These are phyloP conservation scores for Hymenochirus boettgeri DNA, from an alignment of 2,113 vertebrate species.

Conservation along the genomic window DNA sequence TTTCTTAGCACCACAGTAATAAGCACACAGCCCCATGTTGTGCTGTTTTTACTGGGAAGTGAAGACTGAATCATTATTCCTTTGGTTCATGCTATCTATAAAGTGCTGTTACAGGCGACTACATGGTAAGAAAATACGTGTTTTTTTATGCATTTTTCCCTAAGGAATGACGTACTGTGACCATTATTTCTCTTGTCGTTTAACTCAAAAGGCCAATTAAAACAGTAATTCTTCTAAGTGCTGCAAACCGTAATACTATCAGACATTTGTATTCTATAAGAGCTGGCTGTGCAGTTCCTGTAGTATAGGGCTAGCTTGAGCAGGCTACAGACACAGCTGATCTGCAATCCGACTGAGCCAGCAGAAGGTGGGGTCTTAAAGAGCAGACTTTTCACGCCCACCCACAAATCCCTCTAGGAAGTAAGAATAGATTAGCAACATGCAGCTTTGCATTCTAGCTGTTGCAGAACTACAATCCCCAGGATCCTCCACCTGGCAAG, in stretches of 20 bases:
- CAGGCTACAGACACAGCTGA: constrained; percentile 9
- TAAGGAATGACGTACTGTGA: too few species aligned
- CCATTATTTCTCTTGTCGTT: too few species aligned
- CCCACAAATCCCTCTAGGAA: not conserved
- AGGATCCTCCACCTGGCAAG: too few species aligned
- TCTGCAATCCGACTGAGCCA: constrained; percentile 17
- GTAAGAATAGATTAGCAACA: not conserved
- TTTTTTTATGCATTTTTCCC: too few species aligned
- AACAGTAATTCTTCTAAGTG: too few species aligned
- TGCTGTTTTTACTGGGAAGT: not conserved
- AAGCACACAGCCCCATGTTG: not conserved
- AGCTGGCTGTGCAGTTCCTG: not conserved
- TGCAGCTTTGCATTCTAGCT: too few species aligned
- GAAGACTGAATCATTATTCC: not conserved
- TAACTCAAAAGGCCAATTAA: too few species aligned
- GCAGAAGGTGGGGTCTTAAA: constrained; percentile 37
- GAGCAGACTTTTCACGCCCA: constrained; percentile 18
- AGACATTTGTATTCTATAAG: not conserved
- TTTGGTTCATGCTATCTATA: not conserved
- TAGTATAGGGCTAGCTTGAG: not conserved
- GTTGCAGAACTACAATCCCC: too few species aligned
- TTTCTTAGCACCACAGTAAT: not conserved
- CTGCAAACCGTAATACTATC: not conserved
- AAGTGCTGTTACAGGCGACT: too few species aligned
- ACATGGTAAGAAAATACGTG: too few species aligned